Percentiles rank a stretch among this genome's conserved stretches.
Evolutionary conservation across 2,797 vertebrate genomes (phyloP).

Genomic region (Loris lydekkerianus): DNA sequence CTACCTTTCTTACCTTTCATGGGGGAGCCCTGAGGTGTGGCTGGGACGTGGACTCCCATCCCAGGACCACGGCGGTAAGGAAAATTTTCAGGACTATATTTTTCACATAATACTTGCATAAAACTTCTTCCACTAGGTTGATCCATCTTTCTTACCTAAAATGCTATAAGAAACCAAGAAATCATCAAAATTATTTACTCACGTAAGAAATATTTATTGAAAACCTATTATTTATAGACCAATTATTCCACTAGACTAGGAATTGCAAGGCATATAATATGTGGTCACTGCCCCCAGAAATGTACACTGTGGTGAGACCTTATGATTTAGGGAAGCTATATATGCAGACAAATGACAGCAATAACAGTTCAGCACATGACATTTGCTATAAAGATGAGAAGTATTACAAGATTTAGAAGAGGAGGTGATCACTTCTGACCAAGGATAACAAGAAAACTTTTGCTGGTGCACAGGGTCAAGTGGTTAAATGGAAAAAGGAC

Average conservation of each 20-base stretch:
- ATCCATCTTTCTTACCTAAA: conserved; percentile 92
- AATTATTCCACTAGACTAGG: neutral
- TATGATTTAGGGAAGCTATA: neutral
- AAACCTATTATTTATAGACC: neutral
- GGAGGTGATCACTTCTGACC: neutral
- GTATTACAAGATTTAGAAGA: neutral
- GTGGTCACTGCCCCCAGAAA: neutral
- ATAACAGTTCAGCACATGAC: neutral
- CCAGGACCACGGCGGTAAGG: conserved; percentile 96
- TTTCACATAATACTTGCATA: conserved; percentile 97
- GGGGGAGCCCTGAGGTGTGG: conserved; percentile 95
- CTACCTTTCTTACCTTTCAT: conserved; percentile 93
- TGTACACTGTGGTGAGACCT: neutral
- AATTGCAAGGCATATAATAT: neutral
- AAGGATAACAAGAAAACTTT: neutral
- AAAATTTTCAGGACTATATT: conserved; percentile 98
- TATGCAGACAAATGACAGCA: neutral
- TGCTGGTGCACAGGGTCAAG: neutral
- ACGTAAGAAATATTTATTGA: conserved; percentile 32
- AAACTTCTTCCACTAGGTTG: conserved; percentile 95
- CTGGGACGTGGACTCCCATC: conserved; percentile 94
- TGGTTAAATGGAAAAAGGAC: neutral
- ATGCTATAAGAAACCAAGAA: conserved; percentile 81
- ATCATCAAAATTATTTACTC: conserved; percentile 28
- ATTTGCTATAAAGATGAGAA: neutral